phyloP scores from a whole-genome alignment of 2,113 vertebrate species.

The Numida meleagris region DNA sequence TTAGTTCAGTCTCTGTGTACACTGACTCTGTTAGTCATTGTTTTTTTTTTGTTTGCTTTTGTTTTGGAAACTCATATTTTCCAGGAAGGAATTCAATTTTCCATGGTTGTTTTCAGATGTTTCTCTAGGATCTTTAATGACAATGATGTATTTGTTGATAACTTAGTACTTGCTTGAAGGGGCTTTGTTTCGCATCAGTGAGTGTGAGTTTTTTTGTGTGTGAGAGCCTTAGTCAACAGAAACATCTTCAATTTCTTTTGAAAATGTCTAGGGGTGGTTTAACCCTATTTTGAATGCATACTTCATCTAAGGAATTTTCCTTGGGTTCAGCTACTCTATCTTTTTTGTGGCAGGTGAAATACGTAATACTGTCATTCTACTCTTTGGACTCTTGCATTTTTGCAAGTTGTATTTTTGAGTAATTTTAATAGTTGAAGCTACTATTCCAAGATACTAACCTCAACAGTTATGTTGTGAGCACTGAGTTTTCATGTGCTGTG shows the following conservation, averaged over 20 bases:
- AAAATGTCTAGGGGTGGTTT: background rate
- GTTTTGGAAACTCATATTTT: slow-evolving; percentile 29
- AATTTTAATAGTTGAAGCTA: background rate
- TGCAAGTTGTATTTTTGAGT: background rate
- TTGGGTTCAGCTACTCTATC: background rate
- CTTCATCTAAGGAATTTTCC: background rate
- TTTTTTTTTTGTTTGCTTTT: background rate
- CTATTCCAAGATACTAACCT: background rate
- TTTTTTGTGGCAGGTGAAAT: background rate
- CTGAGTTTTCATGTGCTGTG: background rate
- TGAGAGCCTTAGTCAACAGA: slow-evolving; percentile 1
- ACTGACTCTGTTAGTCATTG: background rate
- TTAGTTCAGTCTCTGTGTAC: background rate
- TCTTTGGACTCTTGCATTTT: background rate
- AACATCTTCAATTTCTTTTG: background rate
- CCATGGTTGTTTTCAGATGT: slow-evolving; percentile 34
- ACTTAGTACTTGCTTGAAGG: slow-evolving; percentile 37
- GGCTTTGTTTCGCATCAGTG: background rate
- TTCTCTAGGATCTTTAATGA: slow-evolving; percentile 44
- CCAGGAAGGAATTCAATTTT: slow-evolving; percentile 50
- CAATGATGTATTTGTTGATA: slow-evolving; percentile 64
- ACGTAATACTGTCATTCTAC: background rate
- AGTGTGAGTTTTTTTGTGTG: background rate
- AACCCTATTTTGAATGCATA: background rate
- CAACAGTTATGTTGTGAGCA: background rate